Percentiles rank a stretch among this genome's conserved stretches.
Conservation (phyloP, 2,888 invertebrate species). For the Ypsolopha sequella region DNA sequence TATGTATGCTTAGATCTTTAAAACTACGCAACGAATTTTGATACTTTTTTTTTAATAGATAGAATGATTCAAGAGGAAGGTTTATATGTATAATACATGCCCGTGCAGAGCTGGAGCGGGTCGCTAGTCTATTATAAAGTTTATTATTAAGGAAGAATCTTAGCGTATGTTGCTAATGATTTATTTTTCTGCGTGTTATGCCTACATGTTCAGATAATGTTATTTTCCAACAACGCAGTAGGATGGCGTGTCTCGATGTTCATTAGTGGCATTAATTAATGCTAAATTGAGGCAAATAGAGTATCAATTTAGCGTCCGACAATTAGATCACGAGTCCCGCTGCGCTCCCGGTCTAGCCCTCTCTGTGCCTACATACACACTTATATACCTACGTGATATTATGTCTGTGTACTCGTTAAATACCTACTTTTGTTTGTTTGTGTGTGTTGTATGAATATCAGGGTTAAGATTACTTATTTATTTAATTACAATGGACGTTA, state of each 20-base stretch:
- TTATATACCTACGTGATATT: not conserved
- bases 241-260: conserved; percentile 36
- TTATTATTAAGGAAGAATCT: no score
- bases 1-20: no score
- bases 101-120: no score
- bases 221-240: not conserved
- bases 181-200: not conserved
- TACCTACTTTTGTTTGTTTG: not conserved
- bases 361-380: not conserved
- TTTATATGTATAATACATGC: no score
- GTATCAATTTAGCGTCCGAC: conserved; percentile 62
- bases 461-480: no score
- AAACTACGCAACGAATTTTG: no score
- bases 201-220: not conserved
- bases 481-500: no score
- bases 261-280: conserved; percentile 65
- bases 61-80: no score
- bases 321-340: conserved; percentile 60
- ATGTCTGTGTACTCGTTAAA: conserved; percentile 31
- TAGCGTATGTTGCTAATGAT: not conserved
- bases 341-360: conserved; percentile 25
- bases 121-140: no score
- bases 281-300: conserved; percentile 67
- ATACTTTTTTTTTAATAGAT: no score
- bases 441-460: not conserved